Percentiles rank a stretch among this genome's conserved stretches.
phyloP scores from a whole-genome alignment of 1,140 invertebrate species.

The Lanistes nyassanus region DNA sequence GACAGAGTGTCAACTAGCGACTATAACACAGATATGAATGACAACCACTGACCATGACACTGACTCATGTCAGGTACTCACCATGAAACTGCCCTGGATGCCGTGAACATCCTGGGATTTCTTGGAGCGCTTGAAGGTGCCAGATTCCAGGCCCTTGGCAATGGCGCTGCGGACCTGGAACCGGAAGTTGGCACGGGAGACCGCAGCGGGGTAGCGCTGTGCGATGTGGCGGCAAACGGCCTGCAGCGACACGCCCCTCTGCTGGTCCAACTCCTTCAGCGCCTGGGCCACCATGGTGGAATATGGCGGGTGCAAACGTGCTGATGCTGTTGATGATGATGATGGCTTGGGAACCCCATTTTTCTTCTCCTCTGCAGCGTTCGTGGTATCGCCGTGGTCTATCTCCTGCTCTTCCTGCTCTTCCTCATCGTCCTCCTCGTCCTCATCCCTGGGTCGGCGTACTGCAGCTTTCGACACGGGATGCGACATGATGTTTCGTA shows the following conservation, averaged over 20 bases:
- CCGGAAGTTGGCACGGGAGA: background rate
- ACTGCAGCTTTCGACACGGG: too few species aligned
- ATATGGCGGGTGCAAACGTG: background rate
- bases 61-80: background rate
- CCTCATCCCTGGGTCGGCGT: too few species aligned
- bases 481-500: too few species aligned
- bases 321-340: background rate
- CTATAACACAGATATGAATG: background rate
- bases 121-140: background rate
- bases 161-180: constrained; percentile 1
- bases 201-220: background rate
- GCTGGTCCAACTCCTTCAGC: background rate
- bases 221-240: background rate
- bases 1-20: too few species aligned
- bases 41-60: background rate
- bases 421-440: too few species aligned
- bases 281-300: background rate
- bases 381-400: too few species aligned
- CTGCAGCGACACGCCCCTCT: background rate
- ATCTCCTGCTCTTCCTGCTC: too few species aligned
- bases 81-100: background rate
- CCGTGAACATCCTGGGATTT: background rate
- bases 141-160: background rate
- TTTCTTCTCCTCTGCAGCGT: too few species aligned
- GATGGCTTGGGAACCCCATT: too few species aligned